Conservation (phyloP, 2,888 invertebrate species). For the Thalpophila matura region DNA sequence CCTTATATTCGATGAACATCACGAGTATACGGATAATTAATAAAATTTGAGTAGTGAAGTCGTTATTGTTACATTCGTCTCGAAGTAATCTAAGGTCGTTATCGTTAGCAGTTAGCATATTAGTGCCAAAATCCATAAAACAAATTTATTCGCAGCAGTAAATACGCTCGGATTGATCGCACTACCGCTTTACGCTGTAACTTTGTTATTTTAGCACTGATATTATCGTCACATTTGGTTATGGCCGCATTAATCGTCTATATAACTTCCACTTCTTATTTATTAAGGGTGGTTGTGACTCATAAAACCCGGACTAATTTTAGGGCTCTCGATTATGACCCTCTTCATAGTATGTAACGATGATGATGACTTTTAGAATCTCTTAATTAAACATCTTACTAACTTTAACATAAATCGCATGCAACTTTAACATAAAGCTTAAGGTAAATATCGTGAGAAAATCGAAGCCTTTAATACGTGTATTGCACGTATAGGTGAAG, state of each 20-base stretch:
- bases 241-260: slow-evolving; percentile 43
- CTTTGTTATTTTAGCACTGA: slow-evolving; percentile 51
- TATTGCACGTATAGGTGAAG: slow-evolving; percentile 5
- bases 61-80: slow-evolving; percentile 28
- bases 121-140: slow-evolving; percentile 71
- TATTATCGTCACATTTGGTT: slow-evolving; percentile 42
- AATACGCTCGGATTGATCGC: slow-evolving; percentile 68
- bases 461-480: slow-evolving; percentile 33
- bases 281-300: not conserved
- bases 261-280: slow-evolving; percentile 19
- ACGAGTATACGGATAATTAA: slow-evolving; percentile 16
- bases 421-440: not conserved
- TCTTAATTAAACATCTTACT: slow-evolving; percentile 1
- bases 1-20: not conserved
- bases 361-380: too few relatives aligned
- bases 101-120: slow-evolving; percentile 58
- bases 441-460: slow-evolving; percentile 28
- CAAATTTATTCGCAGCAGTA: slow-evolving; percentile 70
- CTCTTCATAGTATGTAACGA: slow-evolving; percentile 7
- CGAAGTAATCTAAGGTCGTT: slow-evolving; percentile 46
- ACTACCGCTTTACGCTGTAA: slow-evolving; percentile 55
- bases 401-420: not conserved
- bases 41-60: slow-evolving; percentile 14
- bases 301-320: slow-evolving; percentile 34
- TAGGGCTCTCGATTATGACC: slow-evolving; percentile 10